Percentiles rank a stretch among this genome's conserved stretches.
phyloP scores from a whole-genome alignment of 2,797 vertebrate genomes.

The Microctenopoma lineatum region DNA sequence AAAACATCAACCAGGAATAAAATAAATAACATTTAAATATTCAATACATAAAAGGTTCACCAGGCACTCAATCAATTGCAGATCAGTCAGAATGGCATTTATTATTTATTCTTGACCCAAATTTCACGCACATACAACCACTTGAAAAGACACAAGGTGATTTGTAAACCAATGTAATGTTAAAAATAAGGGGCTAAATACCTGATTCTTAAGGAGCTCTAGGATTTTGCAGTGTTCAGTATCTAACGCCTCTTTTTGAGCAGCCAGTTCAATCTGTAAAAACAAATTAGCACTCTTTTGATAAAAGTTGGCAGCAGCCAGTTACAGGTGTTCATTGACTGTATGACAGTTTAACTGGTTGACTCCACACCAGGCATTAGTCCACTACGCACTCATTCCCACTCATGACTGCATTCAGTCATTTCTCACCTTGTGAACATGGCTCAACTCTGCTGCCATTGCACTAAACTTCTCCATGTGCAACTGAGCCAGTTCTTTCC shows the following conservation, averaged over 20 bases:
- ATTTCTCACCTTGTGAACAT: slow-evolving; percentile 84
- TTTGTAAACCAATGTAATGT: not conserved
- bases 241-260: slow-evolving; percentile 75
- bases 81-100: not conserved
- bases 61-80: too few species aligned
- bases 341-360: not conserved
- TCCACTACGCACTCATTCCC: not conserved
- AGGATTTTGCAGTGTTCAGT: slow-evolving; percentile 74
- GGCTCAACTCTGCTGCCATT: slow-evolving; percentile 84
- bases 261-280: slow-evolving; percentile 70
- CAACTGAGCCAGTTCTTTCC: slow-evolving; percentile 79
- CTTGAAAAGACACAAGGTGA: not conserved
- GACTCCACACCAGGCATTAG: not conserved
- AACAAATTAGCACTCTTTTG: slow-evolving; percentile 13
- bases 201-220: slow-evolving; percentile 76
- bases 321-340: not conserved
- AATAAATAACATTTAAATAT: not conserved
- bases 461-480: slow-evolving; percentile 84
- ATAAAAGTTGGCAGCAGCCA: not conserved
- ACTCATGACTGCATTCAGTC: not conserved
- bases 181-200: slow-evolving; percentile 24
- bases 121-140: not conserved
- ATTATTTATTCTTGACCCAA: not conserved
- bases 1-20: not conserved
- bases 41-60: not conserved